These are phyloP conservation scores for Apaloderma vittatum DNA, from an alignment of 2,113 vertebrate genomes.

Conservation along the genomic window DNA sequence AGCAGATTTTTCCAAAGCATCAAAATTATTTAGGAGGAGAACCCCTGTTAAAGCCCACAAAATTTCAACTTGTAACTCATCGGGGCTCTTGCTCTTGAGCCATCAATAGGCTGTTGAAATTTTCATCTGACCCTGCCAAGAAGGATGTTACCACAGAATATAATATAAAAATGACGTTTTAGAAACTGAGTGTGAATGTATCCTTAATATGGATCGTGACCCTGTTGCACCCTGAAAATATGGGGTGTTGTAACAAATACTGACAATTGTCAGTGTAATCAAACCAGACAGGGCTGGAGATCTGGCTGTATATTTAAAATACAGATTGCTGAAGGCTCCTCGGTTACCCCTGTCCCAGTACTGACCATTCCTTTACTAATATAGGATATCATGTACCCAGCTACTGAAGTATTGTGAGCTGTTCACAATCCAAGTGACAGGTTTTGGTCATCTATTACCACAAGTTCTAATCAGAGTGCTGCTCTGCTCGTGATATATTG, in stretches of 20 bases:
- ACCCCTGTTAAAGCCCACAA: neutral
- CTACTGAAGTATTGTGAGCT: neutral
- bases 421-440: neutral
- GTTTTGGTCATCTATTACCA: neutral
- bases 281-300: neutral
- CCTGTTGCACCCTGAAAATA: neutral
- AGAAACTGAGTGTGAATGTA: neutral
- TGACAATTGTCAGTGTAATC: neutral
- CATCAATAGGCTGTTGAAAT: neutral
- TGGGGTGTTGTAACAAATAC: neutral
- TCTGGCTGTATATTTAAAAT: neutral
- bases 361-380: neutral
- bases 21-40: neutral
- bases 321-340: neutral
- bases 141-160: neutral
- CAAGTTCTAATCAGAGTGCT: neutral
- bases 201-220: neutral
- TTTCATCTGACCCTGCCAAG: neutral
- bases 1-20: constrained; percentile 1
- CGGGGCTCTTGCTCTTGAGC: neutral
- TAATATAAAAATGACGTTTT: neutral
- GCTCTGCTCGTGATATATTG: neutral
- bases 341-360: neutral
- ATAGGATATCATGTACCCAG: neutral
- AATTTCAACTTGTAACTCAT: neutral